Conservation (phyloP, 1,140 invertebrate genomes). For the Heliothis virescens region DNA sequence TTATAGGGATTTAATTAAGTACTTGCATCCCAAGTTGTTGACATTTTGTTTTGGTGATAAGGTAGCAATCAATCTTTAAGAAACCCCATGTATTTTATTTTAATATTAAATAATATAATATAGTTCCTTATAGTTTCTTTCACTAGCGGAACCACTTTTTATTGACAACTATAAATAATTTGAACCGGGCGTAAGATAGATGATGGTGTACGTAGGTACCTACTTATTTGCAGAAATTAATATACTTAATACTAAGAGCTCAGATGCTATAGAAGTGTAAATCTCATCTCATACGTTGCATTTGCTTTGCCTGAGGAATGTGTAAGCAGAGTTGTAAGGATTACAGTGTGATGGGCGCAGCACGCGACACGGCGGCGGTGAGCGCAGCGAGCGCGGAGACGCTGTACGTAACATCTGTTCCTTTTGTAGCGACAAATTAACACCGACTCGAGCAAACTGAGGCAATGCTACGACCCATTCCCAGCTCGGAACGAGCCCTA, state of each 20-base stretch:
- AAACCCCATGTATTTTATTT: no score
- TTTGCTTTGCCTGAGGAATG: neutral
- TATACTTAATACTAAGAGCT: neutral
- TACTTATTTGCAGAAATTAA: neutral
- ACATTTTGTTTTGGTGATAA: no score
- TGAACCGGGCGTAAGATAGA: no score
- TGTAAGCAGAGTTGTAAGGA: neutral
- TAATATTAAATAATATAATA: no score
- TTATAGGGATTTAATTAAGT: no score
- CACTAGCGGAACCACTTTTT: no score
- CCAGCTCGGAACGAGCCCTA: slow-evolving; percentile 68
- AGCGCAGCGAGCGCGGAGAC: slow-evolving; percentile 33
- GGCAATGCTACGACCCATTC: slow-evolving; percentile 69
- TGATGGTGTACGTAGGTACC: no score
- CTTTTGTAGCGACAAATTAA: slow-evolving; percentile 75
- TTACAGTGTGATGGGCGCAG: slow-evolving; percentile 12
- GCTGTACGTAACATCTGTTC: slow-evolving; percentile 66
- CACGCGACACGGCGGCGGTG: slow-evolving; percentile 14
- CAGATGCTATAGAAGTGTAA: neutral
- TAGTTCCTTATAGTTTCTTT: no score
- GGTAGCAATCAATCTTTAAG: no score
- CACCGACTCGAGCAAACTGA: slow-evolving; percentile 70
- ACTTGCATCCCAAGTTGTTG: no score
- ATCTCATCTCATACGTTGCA: neutral
- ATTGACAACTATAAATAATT: no score